These are phyloP conservation scores for Drosophila nannoptera DNA, from an alignment of 1,140 invertebrate genomes.

Conservation along the genomic window DNA sequence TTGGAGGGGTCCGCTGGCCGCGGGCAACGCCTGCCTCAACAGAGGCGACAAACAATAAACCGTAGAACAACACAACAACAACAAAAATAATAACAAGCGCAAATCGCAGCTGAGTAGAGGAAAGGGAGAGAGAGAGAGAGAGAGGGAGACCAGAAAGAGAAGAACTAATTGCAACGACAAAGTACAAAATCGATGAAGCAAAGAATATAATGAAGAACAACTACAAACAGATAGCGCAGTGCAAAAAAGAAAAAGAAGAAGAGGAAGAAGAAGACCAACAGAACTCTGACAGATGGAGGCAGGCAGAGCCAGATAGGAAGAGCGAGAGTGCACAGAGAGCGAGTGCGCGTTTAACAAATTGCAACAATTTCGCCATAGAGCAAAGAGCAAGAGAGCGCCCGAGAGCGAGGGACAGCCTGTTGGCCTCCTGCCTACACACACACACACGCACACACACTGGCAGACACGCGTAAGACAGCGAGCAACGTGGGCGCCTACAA, in stretches of 20 bases:
- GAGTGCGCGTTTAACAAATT: constrained; percentile 68
- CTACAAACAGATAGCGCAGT: constrained; percentile 46
- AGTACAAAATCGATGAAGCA: constrained; percentile 74
- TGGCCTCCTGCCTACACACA: constrained; percentile 46
- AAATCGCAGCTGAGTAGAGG: constrained; percentile 16
- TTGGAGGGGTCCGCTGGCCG: constrained; percentile 7
- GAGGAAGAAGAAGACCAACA: constrained; percentile 6
- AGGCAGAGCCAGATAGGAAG: constrained; percentile 14
- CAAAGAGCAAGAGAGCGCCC: constrained; percentile 7
- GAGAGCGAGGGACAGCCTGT: constrained; percentile 49
- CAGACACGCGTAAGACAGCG: constrained; percentile 29
- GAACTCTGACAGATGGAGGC: constrained; percentile 7
- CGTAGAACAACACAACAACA: constrained; percentile 29
- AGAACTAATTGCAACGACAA: constrained; percentile 76
- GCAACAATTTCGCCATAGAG: constrained; percentile 53
- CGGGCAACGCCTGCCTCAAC: constrained; percentile 39
- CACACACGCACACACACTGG: constrained; percentile 13
- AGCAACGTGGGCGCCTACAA: constrained; percentile 73
- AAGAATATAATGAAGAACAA: constrained; percentile 63
- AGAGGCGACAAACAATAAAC: constrained; percentile 39
- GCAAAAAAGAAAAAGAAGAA: constrained; percentile 5
- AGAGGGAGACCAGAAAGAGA: constrained; percentile 40
- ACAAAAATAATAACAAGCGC: constrained; percentile 34
- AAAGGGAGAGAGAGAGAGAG: constrained; percentile 42
- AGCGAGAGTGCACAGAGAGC: constrained; percentile 17